phyloP scores from a whole-genome alignment of 2,797 vertebrate species.

The Menidia menidia region DNA sequence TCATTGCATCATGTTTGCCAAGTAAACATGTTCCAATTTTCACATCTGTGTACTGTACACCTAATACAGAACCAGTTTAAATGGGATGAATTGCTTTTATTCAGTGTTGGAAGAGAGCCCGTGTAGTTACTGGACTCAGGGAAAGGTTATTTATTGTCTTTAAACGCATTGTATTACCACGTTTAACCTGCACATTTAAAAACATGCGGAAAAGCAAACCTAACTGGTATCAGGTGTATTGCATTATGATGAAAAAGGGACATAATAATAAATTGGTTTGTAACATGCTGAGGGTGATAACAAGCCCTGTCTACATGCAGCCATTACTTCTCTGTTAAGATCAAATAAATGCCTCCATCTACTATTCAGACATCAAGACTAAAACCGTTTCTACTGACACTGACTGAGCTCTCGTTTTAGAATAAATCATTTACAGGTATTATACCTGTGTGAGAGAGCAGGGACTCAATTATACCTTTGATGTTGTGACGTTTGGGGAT shows the following conservation, averaged over 20 bases:
- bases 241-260: background rate
- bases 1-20: constrained; percentile 1
- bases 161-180: no score
- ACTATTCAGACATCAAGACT: background rate
- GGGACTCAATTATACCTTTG: constrained; percentile 7
- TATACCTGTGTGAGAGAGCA: constrained; percentile 8
- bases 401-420: constrained; percentile 7
- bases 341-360: background rate
- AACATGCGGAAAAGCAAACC: background rate
- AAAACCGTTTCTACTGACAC: background rate
- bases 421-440: constrained; percentile 15
- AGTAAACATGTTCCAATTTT: background rate
- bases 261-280: background rate
- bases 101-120: no score
- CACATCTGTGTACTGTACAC: background rate
- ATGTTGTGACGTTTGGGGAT: constrained; percentile 17
- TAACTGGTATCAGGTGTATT: background rate
- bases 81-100: no score
- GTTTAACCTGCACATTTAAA: no score
- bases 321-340: background rate
- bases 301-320: background rate
- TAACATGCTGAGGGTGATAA: background rate
- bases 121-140: no score
- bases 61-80: no score
- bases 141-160: no score